Evolutionary conservation across 2,888 invertebrate genomes (phyloP).

Genomic region (Athalia circularis): DNA sequence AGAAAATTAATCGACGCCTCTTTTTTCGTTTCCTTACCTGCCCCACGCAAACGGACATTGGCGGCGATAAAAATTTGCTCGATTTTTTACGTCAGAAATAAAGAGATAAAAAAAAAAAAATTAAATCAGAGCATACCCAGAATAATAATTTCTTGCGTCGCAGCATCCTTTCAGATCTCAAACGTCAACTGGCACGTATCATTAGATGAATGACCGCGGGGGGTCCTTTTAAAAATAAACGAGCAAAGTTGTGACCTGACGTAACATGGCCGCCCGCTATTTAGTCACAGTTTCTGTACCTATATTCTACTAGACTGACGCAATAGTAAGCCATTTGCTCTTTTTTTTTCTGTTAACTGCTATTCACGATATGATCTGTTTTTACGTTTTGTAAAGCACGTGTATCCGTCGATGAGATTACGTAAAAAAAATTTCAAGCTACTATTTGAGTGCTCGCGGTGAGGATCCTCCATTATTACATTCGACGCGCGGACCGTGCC

Average conservation of each 20-base stretch:
- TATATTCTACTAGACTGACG: slow-evolving; percentile 19
- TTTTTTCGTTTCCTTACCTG: too few species aligned
- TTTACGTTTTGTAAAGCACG: neutral
- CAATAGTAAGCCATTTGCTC: slow-evolving; percentile 1
- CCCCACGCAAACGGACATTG: too few species aligned
- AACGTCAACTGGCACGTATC: slow-evolving; percentile 5
- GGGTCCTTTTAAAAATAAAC: slow-evolving; percentile 27
- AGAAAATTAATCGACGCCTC: too few species aligned
- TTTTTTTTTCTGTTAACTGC: neutral
- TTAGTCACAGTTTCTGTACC: slow-evolving; percentile 9
- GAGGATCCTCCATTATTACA: too few species aligned
- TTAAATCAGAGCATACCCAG: neutral
- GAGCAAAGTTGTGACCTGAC: slow-evolving; percentile 18
- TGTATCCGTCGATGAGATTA: slow-evolving; percentile 29
- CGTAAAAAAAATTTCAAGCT: neutral
- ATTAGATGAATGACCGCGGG: slow-evolving; percentile 32
- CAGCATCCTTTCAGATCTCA: neutral
- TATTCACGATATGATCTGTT: neutral
- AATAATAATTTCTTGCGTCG: neutral
- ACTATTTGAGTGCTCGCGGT: neutral
- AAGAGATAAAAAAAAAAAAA: neutral
- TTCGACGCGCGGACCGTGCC: too few species aligned
- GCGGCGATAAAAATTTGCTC: too few species aligned
- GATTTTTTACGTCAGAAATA: too few species aligned
- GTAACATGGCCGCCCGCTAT: slow-evolving; percentile 20